Conservation (phyloP, 2,797 vertebrate genomes). For the Lutjanus campechanus region DNA sequence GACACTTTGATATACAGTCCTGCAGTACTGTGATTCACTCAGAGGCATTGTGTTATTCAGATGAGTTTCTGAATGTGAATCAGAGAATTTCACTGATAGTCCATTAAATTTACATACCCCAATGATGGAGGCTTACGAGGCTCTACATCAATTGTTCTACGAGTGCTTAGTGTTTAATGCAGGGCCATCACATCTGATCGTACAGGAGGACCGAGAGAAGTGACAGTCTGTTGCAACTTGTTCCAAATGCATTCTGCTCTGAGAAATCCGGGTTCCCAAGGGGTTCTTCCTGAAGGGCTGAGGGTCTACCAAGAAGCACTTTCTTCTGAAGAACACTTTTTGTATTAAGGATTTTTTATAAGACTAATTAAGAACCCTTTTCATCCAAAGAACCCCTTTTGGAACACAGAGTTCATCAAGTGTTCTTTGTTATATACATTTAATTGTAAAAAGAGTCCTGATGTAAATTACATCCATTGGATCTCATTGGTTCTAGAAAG, state of each 20-base stretch:
- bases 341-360: no score
- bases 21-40: not conserved
- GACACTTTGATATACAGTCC: not conserved
- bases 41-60: not conserved
- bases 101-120: constrained; percentile 31
- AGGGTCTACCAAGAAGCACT: no score
- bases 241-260: constrained; percentile 2
- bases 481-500: no score
- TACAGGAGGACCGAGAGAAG: not conserved
- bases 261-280: no score
- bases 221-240: not conserved
- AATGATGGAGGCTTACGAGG: constrained; percentile 14
- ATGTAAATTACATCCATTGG: no score
- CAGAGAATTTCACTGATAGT: constrained; percentile 15
- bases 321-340: no score
- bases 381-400: no score
- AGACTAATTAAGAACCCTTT: no score
- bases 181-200: constrained; percentile 13
- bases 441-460: no score
- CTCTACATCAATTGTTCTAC: constrained; percentile 3
- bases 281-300: no score
- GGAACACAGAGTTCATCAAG: no score
- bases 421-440: no score
- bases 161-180: constrained; percentile 16
- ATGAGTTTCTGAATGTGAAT: constrained; percentile 6